phyloP scores from a whole-genome alignment of 2,888 invertebrate species.

The Xestoiulus laeticollis region DNA sequence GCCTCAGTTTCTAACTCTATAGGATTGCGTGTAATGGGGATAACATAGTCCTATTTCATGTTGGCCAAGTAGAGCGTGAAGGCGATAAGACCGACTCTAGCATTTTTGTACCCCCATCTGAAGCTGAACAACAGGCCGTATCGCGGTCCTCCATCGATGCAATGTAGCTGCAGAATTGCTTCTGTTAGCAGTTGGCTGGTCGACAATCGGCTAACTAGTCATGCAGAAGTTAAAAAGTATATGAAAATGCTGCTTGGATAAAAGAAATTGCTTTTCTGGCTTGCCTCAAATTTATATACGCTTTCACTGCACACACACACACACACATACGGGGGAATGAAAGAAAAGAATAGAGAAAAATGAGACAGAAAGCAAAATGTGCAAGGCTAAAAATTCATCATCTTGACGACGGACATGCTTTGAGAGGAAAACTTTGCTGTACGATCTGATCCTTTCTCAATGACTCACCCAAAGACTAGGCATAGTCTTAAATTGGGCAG shows the following conservation, averaged over 20 bases:
- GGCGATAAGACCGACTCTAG: constrained; percentile 46
- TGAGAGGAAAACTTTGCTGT: not conserved
- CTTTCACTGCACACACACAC: not conserved
- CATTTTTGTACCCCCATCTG: constrained; percentile 11
- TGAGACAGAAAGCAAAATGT: constrained; percentile 13
- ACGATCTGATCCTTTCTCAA: not conserved
- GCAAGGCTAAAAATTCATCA: constrained; percentile 11
- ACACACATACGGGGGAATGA: too few species aligned
- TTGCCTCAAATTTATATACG: constrained; percentile 15
- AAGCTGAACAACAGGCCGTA: constrained; percentile 27
- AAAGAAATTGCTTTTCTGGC: constrained; percentile 28
- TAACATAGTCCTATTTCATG: constrained; percentile 42
- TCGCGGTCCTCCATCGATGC: constrained; percentile 21
- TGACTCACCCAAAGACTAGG: not conserved
- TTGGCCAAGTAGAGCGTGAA: constrained; percentile 46
- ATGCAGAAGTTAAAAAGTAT: constrained; percentile 47
- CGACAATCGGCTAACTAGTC: constrained; percentile 48
- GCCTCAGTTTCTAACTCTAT: constrained; percentile 36
- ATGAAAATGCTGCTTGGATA: constrained; percentile 1
- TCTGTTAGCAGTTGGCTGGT: constrained; percentile 37
- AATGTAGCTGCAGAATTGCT: constrained; percentile 33
- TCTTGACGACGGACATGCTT: not conserved
- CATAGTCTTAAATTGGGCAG: not conserved
- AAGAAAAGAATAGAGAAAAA: constrained; percentile 21
- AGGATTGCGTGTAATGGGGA: constrained; percentile 42